phyloP scores from a whole-genome alignment of 2,888 invertebrate species.

The Eudemis profundana region DNA sequence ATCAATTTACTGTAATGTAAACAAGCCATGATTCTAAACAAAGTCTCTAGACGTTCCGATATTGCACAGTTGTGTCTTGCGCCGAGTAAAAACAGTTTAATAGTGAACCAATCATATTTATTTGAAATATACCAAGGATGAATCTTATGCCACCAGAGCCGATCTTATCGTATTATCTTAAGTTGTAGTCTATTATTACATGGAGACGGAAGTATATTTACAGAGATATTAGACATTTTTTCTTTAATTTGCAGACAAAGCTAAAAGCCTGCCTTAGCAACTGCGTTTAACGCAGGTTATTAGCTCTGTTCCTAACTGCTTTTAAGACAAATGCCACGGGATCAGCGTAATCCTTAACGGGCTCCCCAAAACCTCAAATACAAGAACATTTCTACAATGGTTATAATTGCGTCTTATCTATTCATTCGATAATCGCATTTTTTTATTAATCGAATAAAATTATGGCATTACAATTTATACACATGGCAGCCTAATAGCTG shows the following conservation, averaged over 20 bases:
- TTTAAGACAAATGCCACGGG: not conserved
- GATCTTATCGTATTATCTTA: not conserved
- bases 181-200: not conserved
- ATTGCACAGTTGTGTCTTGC: too few species aligned
- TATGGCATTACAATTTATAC: constrained; percentile 48
- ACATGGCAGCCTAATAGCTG: constrained; percentile 62
- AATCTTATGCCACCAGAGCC: not conserved
- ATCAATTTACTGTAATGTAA: too few species aligned
- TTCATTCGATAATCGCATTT: not conserved
- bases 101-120: not conserved
- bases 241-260: too few species aligned
- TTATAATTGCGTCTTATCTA: not conserved
- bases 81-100: too few species aligned
- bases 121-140: not conserved
- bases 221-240: not conserved
- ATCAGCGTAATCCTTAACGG: not conserved
- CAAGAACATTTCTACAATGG: not conserved
- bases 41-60: too few species aligned
- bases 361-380: not conserved
- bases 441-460: constrained; percentile 12
- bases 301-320: not conserved
- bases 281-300: too few species aligned
- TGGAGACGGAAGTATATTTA: not conserved
- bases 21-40: too few species aligned
- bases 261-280: too few species aligned